phyloP scores from a whole-genome alignment of 2,113 vertebrate genomes.

The Sinocyclocheilus anophthalmus region DNA sequence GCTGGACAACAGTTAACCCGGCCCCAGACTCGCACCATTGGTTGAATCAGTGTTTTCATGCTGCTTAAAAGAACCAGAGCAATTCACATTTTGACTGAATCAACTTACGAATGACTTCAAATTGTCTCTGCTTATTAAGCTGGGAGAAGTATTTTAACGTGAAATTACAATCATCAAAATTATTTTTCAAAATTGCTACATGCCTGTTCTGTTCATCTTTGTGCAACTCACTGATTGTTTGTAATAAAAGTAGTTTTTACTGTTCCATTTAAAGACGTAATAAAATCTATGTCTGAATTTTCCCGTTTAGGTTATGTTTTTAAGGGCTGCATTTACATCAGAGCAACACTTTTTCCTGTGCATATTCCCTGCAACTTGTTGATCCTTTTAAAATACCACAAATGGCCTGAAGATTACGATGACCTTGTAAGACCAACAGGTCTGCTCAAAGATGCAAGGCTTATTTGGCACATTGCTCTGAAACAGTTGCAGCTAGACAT shows the following conservation, averaged over 20 bases:
- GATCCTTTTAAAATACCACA: conserved; percentile 17
- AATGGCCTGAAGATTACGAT: background rate
- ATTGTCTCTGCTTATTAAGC: background rate
- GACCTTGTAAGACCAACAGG: conserved; percentile 10
- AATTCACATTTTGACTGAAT: background rate
- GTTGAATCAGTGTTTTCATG: background rate
- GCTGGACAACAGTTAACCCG: background rate
- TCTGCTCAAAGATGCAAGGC: background rate
- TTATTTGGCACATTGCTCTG: conserved; percentile 13
- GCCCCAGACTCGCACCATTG: background rate
- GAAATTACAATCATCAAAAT: background rate
- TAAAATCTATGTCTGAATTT: conserved; percentile 11
- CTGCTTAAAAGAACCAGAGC: background rate
- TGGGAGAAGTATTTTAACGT: background rate
- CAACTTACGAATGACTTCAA: background rate
- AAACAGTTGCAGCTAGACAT: background rate
- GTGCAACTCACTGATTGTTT: background rate
- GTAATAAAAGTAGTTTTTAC: conserved; percentile 1
- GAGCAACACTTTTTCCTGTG: background rate
- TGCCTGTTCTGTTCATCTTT: background rate
- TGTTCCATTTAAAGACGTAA: conserved; percentile 18
- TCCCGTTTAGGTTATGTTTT: background rate
- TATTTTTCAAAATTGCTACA: background rate
- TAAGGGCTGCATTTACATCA: background rate
- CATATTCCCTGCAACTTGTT: background rate